Evolutionary conservation across 1,140 invertebrate species (phyloP), one percentile per base, ranked within the genome.

Genomic region (Drosophila suzukii): DNA sequence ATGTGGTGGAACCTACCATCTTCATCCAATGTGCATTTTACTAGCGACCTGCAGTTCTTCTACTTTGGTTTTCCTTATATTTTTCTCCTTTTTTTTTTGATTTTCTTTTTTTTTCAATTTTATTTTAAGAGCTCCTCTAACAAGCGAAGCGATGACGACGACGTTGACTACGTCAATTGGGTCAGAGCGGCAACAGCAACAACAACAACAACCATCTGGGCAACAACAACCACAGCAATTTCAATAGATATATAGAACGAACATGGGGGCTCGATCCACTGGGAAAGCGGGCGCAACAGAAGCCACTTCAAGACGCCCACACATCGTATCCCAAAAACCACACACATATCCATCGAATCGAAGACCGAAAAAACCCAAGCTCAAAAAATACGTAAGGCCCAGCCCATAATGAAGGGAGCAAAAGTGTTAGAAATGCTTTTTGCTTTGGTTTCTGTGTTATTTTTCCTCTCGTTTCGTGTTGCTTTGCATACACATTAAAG

Each of bases 271-370:
- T 47, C 38, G 46, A 68, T 55, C 75, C 57, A 70, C n/a, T 54
- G 50, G 30, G 15, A 44, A 44, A 62, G 39, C 50, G 39, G 50
- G 61, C 75, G 65, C 75, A 74, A 81, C 78, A 81, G 83, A 80
- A 89, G 83, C 80, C 80, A 88, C 80, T 89, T 88, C 72, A 84
- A 85, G 76, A 90, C 75, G 80, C 77, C 86, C 70, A 90, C 75
- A 68, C 49, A 75, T 66, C 85, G 59, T 68, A 67, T 57, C 70
- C 73, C 15, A 7, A 1, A 44, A 81, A 81, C 32, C 36, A 50
- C 62, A 57, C 62, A 57, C 62, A 57, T 49, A 51, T 36, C 39
- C 58, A 46, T n/a, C n/a, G n/a, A 59, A 43, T 13, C 10, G 6
- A 41, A 27, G 12, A 65, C 20, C 51, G 13, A 27, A 54, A 58